Evolutionary conservation across 2,113 vertebrate species (phyloP).

Genomic region (Rhabdornis inornatus): DNA sequence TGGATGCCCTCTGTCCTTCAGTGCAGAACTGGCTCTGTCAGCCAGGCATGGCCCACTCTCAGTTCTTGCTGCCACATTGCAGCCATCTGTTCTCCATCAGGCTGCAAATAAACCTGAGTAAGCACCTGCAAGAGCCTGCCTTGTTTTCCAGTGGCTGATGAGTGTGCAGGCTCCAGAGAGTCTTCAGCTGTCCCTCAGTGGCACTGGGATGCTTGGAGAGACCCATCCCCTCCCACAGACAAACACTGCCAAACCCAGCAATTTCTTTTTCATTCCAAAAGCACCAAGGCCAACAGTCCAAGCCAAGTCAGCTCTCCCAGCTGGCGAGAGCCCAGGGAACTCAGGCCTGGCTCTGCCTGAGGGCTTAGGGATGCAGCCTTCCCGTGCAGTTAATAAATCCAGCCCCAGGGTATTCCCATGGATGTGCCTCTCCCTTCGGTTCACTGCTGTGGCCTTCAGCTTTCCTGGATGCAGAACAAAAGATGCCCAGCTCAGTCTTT

Average conservation of each 20-base stretch:
- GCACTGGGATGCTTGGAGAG: not conserved
- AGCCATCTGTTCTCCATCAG: not conserved
- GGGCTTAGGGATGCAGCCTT: not conserved
- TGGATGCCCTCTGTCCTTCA: not conserved
- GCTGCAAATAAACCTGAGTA: not conserved
- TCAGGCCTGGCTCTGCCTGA: not conserved
- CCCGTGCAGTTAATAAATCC: not conserved
- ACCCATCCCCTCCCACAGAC: not conserved
- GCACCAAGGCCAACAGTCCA: not conserved
- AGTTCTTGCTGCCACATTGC: not conserved
- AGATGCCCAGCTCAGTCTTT: not conserved
- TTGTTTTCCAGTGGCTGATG: not conserved
- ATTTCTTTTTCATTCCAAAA: not conserved
- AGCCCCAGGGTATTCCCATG: not conserved
- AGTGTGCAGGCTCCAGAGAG: not conserved
- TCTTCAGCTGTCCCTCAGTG: not conserved
- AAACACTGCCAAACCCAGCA: not conserved
- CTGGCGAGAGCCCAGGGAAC: not conserved
- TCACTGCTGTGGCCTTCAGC: not conserved
- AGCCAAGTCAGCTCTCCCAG: not conserved
- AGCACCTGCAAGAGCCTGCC: not conserved
- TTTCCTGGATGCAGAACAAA: not conserved
- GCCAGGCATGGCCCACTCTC: not conserved
- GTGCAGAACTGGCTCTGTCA: not conserved
- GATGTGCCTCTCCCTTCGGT: not conserved